Evolutionary conservation across 2,113 vertebrate genomes (phyloP), one percentile per base, ranked within the genome.

Genomic region (Empidonax traillii): DNA sequence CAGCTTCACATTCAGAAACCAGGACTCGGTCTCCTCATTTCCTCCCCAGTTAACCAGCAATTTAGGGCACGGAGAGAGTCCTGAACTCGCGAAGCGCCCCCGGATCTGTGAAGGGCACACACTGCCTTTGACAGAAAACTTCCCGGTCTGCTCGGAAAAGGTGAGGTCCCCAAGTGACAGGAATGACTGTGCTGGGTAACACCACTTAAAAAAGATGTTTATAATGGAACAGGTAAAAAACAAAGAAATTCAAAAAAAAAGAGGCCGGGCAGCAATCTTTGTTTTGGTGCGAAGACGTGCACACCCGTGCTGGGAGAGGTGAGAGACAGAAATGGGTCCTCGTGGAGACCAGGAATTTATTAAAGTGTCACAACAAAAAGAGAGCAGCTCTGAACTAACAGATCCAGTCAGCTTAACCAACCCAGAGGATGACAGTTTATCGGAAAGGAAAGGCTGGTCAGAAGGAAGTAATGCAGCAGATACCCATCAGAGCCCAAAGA

Each of bases 71-170:
- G 11, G 27, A 76, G 12, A 9, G 65, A 81, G 66, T 49, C 43
- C 31, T 33, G 22, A 74, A 69, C 12, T 53, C 31, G 0, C 3
- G 1, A 66, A 46, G 22, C 0, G 0, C 43, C 43, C 28, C 35
- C 23, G 28, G 24, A 46, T 7, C 27, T 9, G 22, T 12, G 51
- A 62, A 52, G 71, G 53, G 39, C 53, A 61, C 63, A 31, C 8
- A 2, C 4, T 6, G 59, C 17, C 87, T 53, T 23, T 1, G 53
- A 91, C 1, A 3, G 23, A 47, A 78, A 44, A 41, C 41, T 14
- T 73, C 65, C 67, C 3, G 20, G n/a, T 7, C 33, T 0, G 0
- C 25, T 46, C 22, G 43, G 59, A 69, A 75, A 68, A 59, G 4
- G 3, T 0, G 0, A 67, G 76, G 37, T 18, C 58, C 55, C 14